Evolutionary conservation across 1,140 invertebrate species (phyloP), one percentile per base, ranked within the genome.

Genomic region (Pseudomyrmex sp.): DNA sequence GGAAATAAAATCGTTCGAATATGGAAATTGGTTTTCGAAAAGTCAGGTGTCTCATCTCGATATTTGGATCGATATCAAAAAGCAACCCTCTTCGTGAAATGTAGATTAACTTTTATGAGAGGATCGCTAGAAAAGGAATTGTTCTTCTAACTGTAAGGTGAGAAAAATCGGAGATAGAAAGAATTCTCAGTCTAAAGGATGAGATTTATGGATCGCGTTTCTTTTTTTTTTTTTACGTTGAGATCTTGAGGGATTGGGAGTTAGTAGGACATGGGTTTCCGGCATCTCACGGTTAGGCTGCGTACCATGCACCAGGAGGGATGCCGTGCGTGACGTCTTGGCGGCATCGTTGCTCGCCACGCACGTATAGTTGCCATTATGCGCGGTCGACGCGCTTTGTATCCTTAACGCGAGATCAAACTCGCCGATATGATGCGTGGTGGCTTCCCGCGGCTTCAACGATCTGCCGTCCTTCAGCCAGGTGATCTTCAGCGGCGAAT

Each of bases 361-460:
- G 92, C 98, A 98, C 1, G 98, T 98, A 92, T 98, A 98, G 94
- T 98, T 98, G 46, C 97, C 98, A 70, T 96, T 97, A 92, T 98
- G 97, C 26, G 96, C 95, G 2, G 98, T 91, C 80, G 92, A 84
- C 90, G 95, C 90, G 86, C 93, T 90, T 85, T 89, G 91, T 93
- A 95, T 92, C 91, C 90, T 91, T 69, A 94, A 91, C 13, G 93
- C 92, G 58, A 94, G 91, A 91, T 95, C 94, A 90, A 93, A 95
- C 76, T 95, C 93, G 90, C 93, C 94, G 79, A 93, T 92, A 82
- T 94, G 93, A 79, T 93, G 91, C 18, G 92, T 93, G 44, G 89
- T 90, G 46, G 91, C 92, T 69, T 92, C 91, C 54, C 88, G 86
- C 18, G 90, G 85, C 70, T 92, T 91, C 77, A 93, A 92, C 15